Base-by-base conservation (phyloP, 2,113 vertebrate species). In the Proterorhinus semilunaris region DNA sequence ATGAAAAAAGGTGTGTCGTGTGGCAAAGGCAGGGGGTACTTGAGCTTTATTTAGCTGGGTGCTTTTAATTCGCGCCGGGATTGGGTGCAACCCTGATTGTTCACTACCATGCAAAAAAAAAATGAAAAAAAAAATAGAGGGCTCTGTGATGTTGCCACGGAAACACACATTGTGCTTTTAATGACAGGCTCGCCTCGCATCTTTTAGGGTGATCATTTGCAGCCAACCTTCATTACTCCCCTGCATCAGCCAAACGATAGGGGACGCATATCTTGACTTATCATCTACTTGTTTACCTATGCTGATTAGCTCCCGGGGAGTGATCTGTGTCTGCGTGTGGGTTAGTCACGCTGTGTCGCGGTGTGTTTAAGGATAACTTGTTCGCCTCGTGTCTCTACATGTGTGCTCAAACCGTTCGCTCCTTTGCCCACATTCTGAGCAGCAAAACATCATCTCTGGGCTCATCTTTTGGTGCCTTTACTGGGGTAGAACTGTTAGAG, bases 41-140 rank as follows among this genome's bases (percentile, higher is more conserved):
- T 79, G 81, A 85, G 88, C 90, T 91, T 89, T 90, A 88, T 90
- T 91, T 90, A 89, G 90, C 81, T 65, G 62, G 83, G 84, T 83
- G 83, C 76, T 83, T 89, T 88, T 87, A 85, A 90, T 88, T 86
- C 90, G 71, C 81, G 16, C 66, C 81, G 89, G 87, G 83, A 81
- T 74, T 81, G 90, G 84, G 79, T 83, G 83, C 83, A 76, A 80
- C 21, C 63, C 64, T 82, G 84, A 87, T 84, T 85, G 86, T 87
- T 88, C 89, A 79, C 87, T 87, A 81, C 84, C 75, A 68, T 63
- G 53, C 17, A 15, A 75, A 75, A 76, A 78, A 74, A 75, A 52
- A 73, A 72, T n/a, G n/a, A 61, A 62, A 16, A 21, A 66, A 66
- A 84, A 83, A 79, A 83, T 66, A 68, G 74, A 84, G 79, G 78